Percentiles rank a stretch among this genome's conserved stretches.
Conservation (phyloP, 2,888 invertebrate genomes). For the Pterostichus niger region DNA sequence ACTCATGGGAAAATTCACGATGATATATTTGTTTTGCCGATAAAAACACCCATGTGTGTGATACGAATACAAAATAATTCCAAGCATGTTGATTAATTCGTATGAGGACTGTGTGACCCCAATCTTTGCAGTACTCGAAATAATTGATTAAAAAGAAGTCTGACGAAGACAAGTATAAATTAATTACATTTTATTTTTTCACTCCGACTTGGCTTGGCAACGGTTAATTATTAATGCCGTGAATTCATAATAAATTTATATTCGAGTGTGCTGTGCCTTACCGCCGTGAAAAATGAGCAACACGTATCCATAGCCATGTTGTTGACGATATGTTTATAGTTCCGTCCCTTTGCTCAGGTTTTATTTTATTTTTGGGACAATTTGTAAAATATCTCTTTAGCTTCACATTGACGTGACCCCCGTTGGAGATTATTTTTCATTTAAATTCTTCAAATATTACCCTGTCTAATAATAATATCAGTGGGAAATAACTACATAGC, state of each 20-base stretch:
- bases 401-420: slow-evolving; percentile 51
- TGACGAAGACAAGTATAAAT: slow-evolving; percentile 56
- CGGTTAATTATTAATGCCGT: slow-evolving; percentile 52
- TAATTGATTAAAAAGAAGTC: slow-evolving; percentile 57
- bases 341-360: slow-evolving; percentile 19
- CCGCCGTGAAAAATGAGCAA: slow-evolving; percentile 48
- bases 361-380: slow-evolving; percentile 51
- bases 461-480: slow-evolving; percentile 35
- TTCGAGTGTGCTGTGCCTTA: slow-evolving; percentile 48
- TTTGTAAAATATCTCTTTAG: slow-evolving; percentile 61
- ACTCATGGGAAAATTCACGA: too few species aligned
- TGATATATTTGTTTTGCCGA: too few species aligned
- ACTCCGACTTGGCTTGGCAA: slow-evolving; percentile 16
- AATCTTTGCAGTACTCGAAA: slow-evolving; percentile 47
- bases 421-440: slow-evolving; percentile 26
- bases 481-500: neutral
- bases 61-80: slow-evolving; percentile 38
- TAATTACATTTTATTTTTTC: slow-evolving; percentile 58
- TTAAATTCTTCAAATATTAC: slow-evolving; percentile 14
- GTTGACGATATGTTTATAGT: slow-evolving; percentile 59
- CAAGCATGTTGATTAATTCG: slow-evolving; percentile 44
- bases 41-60: slow-evolving; percentile 4
- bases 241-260: slow-evolving; percentile 57
- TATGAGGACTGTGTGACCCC: slow-evolving; percentile 18
- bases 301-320: slow-evolving; percentile 23